Percentiles rank a stretch among this genome's conserved stretches.
Evolutionary conservation across 2,797 vertebrate species (phyloP).

Genomic region (Gouania willdenowi): DNA sequence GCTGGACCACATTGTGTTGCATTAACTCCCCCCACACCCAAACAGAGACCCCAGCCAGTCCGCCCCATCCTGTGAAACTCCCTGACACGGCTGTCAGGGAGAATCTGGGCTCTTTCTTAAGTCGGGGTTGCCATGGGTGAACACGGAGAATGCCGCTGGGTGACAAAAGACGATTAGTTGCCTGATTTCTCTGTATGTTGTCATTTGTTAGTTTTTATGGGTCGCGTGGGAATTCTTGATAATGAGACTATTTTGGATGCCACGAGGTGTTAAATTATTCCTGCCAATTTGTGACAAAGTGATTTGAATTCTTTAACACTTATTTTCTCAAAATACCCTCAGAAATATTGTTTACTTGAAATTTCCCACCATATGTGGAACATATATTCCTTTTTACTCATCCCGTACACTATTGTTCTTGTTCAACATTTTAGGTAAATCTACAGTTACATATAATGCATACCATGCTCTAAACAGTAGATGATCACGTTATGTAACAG

Average conservation of each 20-base stretch:
- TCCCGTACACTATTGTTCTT: too few species aligned
- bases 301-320: too few species aligned
- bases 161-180: slow-evolving; percentile 77
- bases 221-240: slow-evolving; percentile 52
- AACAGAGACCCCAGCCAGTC: slow-evolving; percentile 43
- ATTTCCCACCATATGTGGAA: slow-evolving; percentile 24
- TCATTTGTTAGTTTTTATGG: slow-evolving; percentile 66
- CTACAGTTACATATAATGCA: neutral
- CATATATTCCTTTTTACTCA: too few species aligned
- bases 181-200: slow-evolving; percentile 72
- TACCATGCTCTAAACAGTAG: slow-evolving; percentile 6
- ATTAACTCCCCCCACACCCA: slow-evolving; percentile 28
- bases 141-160: slow-evolving; percentile 78
- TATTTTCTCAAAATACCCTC: too few species aligned
- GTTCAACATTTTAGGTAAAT: too few species aligned
- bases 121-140: slow-evolving; percentile 80
- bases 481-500: slow-evolving; percentile 36
- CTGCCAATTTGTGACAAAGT: too few species aligned
- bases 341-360: too few species aligned
- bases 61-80: slow-evolving; percentile 75
- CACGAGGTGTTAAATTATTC: too few species aligned
- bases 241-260: slow-evolving; percentile 33
- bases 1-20: slow-evolving; percentile 37
- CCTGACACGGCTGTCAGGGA: slow-evolving; percentile 79
- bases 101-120: slow-evolving; percentile 74